phyloP scores from a whole-genome alignment of 1,140 invertebrate species.

The Trachymyrmex septentrionalis region DNA sequence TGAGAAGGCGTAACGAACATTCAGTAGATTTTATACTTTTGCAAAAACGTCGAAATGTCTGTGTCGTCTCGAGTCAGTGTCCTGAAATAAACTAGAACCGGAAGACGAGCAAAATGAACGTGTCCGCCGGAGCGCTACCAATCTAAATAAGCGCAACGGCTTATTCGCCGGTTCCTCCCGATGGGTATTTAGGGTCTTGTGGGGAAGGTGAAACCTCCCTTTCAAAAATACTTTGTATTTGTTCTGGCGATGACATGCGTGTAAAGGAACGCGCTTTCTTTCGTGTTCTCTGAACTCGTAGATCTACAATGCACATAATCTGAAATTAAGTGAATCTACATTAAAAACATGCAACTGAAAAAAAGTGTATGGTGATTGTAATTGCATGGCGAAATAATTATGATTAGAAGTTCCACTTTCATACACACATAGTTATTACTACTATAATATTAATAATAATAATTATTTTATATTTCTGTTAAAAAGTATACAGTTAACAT shows the following conservation, averaged over 20 bases:
- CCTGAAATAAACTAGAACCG: slow-evolving; percentile 64
- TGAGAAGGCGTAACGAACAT: background rate
- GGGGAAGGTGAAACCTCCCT: slow-evolving; percentile 11
- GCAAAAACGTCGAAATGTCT: slow-evolving; percentile 14
- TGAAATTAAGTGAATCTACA: background rate
- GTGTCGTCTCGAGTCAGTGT: slow-evolving; percentile 48
- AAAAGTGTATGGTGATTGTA: too few relatives aligned
- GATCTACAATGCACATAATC: background rate
- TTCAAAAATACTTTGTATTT: slow-evolving; percentile 18
- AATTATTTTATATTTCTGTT: too few relatives aligned
- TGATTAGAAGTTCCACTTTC: too few relatives aligned
- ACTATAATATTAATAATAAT: too few relatives aligned
- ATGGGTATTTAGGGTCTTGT: slow-evolving; percentile 28
- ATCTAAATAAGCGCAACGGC: slow-evolving; percentile 51
- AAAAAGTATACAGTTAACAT: too few relatives aligned
- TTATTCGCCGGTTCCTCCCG: slow-evolving; percentile 17
- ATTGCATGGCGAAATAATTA: too few relatives aligned
- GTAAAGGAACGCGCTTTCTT: slow-evolving; percentile 1
- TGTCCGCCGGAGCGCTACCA: slow-evolving; percentile 40
- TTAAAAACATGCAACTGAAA: background rate
- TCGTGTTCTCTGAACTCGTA: background rate
- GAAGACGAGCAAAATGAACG: slow-evolving; percentile 64
- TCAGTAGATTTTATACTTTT: background rate
- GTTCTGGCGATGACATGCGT: slow-evolving; percentile 20
- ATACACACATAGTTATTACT: too few relatives aligned